Evolutionary conservation across 2,797 vertebrate genomes (phyloP).

Genomic region (Fistularia tabacaria): DNA sequence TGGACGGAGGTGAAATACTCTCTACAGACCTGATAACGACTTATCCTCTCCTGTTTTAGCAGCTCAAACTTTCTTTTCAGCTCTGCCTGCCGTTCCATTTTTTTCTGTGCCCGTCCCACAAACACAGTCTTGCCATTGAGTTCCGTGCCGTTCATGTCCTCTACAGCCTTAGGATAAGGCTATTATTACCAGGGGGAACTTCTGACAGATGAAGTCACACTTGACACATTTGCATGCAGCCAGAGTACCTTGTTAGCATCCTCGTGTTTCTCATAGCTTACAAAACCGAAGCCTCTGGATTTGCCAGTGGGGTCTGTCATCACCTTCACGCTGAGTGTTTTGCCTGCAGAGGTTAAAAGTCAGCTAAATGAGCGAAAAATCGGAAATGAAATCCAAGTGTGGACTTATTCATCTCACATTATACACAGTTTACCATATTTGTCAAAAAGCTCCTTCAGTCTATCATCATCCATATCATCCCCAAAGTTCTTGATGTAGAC

Average conservation of each 20-base stretch:
- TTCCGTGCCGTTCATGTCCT: conserved; percentile 97
- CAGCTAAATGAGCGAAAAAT: not conserved
- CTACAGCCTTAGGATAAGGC: conserved; percentile 82
- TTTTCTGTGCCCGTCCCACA: conserved; percentile 96
- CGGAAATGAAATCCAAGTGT: not conserved
- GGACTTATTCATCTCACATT: not conserved
- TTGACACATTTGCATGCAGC: not conserved
- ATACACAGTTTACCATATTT: conserved; percentile 84
- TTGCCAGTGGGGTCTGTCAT: conserved; percentile 95
- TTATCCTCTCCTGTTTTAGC: conserved; percentile 96
- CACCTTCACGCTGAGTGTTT: conserved; percentile 96
- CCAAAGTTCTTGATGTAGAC: conserved; percentile 99
- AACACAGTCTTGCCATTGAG: conserved; percentile 93
- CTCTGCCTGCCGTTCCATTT: conserved; percentile 95
- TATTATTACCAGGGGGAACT: conserved; percentile 10
- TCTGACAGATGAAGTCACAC: not conserved
- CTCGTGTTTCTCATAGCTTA: conserved; percentile 98
- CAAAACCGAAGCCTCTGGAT: conserved; percentile 97
- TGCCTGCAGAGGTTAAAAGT: conserved; percentile 77
- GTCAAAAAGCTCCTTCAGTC: conserved; percentile 90
- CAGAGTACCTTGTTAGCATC: conserved; percentile 91
- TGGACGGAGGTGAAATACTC: not conserved
- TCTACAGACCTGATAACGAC: conserved; percentile 89
- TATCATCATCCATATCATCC: conserved; percentile 92
- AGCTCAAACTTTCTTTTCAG: conserved; percentile 95